Evolutionary conservation across 2,113 vertebrate species (phyloP).

Genomic region (Merops nubicus): DNA sequence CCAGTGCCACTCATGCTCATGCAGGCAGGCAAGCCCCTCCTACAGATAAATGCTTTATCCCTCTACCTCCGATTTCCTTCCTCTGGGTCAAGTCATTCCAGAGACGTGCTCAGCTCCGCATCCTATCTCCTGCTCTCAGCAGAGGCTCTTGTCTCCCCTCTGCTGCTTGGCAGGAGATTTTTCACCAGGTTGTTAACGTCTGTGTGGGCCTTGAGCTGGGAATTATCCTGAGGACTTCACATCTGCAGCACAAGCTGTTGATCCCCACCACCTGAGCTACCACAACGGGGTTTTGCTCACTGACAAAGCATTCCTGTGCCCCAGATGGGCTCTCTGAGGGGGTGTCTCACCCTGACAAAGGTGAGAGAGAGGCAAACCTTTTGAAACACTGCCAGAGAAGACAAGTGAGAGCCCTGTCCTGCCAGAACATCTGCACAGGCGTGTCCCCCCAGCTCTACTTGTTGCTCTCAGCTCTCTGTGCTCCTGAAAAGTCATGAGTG

Average conservation of each 20-base stretch:
- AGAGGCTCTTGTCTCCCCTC: background rate
- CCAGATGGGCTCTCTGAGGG: accelerated
- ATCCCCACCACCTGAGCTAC: background rate
- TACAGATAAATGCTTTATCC: background rate
- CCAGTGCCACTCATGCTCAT: background rate
- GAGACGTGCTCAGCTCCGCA: accelerated
- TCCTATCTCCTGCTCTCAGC: background rate
- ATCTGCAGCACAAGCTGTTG: background rate
- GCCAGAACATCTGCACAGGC: background rate
- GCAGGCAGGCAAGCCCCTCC: background rate
- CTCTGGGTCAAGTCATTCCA: background rate
- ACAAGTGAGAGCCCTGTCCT: background rate
- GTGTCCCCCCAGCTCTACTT: accelerated
- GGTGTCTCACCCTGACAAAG: background rate
- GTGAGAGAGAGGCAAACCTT: background rate
- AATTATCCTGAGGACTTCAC: background rate
- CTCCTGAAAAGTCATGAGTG: background rate
- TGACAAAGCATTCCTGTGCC: background rate
- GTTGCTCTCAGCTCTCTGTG: background rate
- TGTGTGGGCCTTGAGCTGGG: background rate
- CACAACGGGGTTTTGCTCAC: accelerated
- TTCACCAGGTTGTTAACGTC: background rate
- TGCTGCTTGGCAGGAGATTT: background rate
- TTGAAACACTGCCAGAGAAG: background rate
- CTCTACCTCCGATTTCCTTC: background rate